Base-by-base conservation (phyloP, 2,797 vertebrate genomes). In the Microhierax caerulescens region DNA sequence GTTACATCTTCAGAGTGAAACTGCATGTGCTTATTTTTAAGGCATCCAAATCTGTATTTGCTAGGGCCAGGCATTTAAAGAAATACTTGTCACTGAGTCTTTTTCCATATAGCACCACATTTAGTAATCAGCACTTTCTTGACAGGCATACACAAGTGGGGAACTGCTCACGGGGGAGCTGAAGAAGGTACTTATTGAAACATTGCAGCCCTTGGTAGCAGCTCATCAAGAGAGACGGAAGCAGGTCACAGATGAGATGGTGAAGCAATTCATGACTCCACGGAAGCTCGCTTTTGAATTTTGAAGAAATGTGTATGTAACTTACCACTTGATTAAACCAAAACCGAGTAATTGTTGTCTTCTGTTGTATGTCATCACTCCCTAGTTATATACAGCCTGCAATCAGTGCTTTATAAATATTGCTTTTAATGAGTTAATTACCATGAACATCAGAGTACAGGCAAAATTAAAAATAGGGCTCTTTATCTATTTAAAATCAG, bases 241-340 rank as follows among this genome's bases (percentile, higher is more conserved):
- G 86, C 98, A 98, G 76, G 96, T 99, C 92, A 99, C 99, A 0
- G 98, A 99, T 3, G 99, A 99, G 72, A 92, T 88, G 0, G 99
- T 99, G 94, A 98, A 97, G 75, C 98, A 99, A 80, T 99, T 99
- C 95, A 99, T 99, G 99, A 99, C 98, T 30, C 99, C 99, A 19
- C 97, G 99, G 83, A 98, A 98, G 90, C 98, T 99, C 63, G 98
- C 98, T 95, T 99, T 99, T 95, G 98, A 98, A 67, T 98, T 98
- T 73, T 99, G 99, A 98, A 94, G 64, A 45, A 60, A 32, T 34
- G 34, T 21, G 3, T 39, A 19, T 70, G 54, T 81, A 64, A 92
- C 45, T 80, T 74, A 37, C 41, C 65, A 12, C 4, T 88, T 45
- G 63, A 87, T 41, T 41, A 84, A 94, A 85, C 39, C 88, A 47